Evolutionary conservation across 2,113 vertebrate genomes (phyloP).

Genomic region (Micromys minutus): DNA sequence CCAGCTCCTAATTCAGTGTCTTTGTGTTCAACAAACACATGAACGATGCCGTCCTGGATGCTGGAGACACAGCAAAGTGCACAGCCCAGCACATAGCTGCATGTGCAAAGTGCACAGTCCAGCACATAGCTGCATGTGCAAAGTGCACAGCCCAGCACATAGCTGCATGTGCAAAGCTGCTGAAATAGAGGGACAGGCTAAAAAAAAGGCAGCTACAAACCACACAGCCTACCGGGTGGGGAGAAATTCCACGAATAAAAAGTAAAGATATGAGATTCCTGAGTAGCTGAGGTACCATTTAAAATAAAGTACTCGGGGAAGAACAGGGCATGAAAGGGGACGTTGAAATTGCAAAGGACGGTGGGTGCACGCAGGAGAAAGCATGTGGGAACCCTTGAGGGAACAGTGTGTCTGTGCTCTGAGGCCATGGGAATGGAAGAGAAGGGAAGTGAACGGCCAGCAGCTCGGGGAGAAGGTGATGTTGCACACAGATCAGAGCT

Average conservation of each 20-base stretch:
- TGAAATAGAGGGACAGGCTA: background rate
- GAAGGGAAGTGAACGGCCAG: background rate
- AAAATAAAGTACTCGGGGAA: background rate
- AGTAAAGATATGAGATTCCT: background rate
- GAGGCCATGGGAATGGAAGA: background rate
- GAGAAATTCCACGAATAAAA: background rate
- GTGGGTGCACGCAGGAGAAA: rapidly evolving
- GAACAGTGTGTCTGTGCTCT: rapidly evolving
- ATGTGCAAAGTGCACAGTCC: no score
- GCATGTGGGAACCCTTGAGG: background rate
- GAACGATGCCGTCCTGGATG: background rate
- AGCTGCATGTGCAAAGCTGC: background rate
- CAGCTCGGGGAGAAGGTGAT: background rate
- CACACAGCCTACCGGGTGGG: no score
- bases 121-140: no score
- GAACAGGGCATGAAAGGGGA: background rate
- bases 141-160: no score
- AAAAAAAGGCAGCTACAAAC: background rate
- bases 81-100: no score
- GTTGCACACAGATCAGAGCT: background rate
- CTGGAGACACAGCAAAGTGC: background rate
- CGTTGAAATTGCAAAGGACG: background rate
- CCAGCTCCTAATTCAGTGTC: background rate
- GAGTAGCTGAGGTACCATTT: background rate
- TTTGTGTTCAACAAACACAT: background rate